Base-by-base conservation (phyloP, 2,797 vertebrate genomes). In the Pipistrellus pipistrellus region DNA sequence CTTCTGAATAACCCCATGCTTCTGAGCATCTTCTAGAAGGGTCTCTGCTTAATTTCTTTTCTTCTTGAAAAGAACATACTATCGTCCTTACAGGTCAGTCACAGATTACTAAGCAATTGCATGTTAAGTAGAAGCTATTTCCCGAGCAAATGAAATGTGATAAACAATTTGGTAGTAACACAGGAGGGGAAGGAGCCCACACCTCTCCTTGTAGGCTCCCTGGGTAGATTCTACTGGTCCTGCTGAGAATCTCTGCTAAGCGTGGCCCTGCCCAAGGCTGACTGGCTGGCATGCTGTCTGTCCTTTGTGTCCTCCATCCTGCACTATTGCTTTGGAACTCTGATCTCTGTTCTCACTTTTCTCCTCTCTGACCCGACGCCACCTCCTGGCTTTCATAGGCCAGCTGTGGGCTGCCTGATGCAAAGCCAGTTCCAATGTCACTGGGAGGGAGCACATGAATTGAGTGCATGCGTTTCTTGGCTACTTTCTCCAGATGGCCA, bases 11-110 rank as follows among this genome's bases (percentile, higher is more conserved):
- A 25, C 9, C 12, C 44, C 9, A 62, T 46, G 38, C 57, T 90
- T 78, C 75, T 72, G n/a, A 76, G 27, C 18, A 25, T 84, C 51
- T 10, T 51, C 5, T 68, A 35, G 35, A 89, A 73, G 32, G 4
- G 27, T 92, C 62, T 78, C n/a, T 48, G 32, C 25, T 93, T 82
- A 41, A 6, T 62, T 59, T 84, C 85, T 92, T 53, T 73, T 85
- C 32, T 88, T 93, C 86, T 71, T 94, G 55, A 80, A 94, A 72
- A 87, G 89, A 88, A 41, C 59, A 88, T 75, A 53, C 2, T 84
- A 23, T 93, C 81, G 76, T 86, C 25, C 46, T 86, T 20, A 68
- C 10, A 77, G 66, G 64, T 66, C 6, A 11, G 68, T 87, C 69
- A 68, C 48, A 64, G 41, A 64, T 91, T 83, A 64, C 86, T 75